These are phyloP conservation scores for Rhea americana DNA, from an alignment of 2,113 vertebrate species.

Conservation along the genomic window DNA sequence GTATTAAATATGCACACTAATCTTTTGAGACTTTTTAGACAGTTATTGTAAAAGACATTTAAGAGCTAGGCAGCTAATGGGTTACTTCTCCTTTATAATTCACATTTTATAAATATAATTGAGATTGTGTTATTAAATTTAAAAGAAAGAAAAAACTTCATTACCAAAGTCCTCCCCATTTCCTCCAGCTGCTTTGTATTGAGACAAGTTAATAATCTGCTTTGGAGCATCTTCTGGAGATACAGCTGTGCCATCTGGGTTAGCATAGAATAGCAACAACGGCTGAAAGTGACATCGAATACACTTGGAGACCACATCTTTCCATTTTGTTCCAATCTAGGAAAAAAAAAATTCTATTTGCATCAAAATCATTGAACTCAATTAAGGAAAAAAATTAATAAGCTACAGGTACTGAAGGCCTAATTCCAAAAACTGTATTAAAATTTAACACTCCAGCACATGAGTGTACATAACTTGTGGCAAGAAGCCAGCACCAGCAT, in stretches of 20 bases:
- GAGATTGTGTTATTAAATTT: background rate
- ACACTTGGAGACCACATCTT: slow-evolving; percentile 93
- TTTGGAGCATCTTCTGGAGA: slow-evolving; percentile 83
- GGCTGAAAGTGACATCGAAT: slow-evolving; percentile 95
- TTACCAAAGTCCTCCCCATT: slow-evolving; percentile 84
- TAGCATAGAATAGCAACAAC: slow-evolving; percentile 92
- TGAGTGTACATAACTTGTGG: rapidly evolving
- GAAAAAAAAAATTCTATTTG: background rate
- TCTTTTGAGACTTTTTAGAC: background rate
- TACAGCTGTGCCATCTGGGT: slow-evolving; percentile 91
- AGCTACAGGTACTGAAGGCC: background rate
- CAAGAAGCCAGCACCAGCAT: background rate
- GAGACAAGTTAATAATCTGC: slow-evolving; percentile 79
- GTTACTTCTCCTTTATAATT: background rate
- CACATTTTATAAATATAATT: background rate
- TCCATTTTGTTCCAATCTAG: slow-evolving; percentile 93
- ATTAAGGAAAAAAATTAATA: background rate
- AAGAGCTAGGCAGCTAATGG: background rate
- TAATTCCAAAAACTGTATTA: background rate
- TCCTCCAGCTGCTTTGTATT: slow-evolving; percentile 73
- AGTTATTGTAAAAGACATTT: background rate
- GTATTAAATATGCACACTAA: background rate
- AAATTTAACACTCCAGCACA: background rate
- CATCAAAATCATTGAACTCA: background rate
- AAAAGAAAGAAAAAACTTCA: background rate